These are phyloP conservation scores for Bombus affinis DNA, from an alignment of 1,140 invertebrate species.

Conservation along the genomic window DNA sequence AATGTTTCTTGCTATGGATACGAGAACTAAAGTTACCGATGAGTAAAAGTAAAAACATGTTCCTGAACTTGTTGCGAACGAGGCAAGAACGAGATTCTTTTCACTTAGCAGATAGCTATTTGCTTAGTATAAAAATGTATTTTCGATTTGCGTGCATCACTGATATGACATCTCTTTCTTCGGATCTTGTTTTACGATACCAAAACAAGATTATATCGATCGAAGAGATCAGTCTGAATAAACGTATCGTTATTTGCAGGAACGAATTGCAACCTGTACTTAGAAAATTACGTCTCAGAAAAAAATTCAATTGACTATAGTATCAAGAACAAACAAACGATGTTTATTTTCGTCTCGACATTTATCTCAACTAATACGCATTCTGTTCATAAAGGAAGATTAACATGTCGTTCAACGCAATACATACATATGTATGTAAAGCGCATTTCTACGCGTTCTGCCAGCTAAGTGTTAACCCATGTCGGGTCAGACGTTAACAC, in stretches of 20 bases:
- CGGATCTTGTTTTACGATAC: background rate
- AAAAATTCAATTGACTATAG: too few relatives aligned
- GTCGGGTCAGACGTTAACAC: constrained; percentile 18
- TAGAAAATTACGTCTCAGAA: background rate
- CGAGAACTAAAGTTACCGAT: background rate
- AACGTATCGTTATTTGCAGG: too few relatives aligned
- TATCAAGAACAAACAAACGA: too few relatives aligned
- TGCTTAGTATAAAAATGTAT: constrained; percentile 10
- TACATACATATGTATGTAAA: constrained; percentile 22
- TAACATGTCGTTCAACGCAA: constrained; percentile 1
- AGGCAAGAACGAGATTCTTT: background rate
- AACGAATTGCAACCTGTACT: background rate
- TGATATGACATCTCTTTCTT: background rate
- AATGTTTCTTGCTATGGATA: background rate
- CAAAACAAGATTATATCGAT: background rate
- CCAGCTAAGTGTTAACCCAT: constrained; percentile 10
- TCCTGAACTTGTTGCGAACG: constrained; percentile 15
- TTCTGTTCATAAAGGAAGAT: constrained; percentile 10
- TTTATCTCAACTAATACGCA: constrained; percentile 2
- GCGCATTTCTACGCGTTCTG: constrained; percentile 18
- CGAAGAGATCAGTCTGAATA: background rate
- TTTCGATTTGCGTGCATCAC: background rate
- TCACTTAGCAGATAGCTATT: constrained; percentile 35
- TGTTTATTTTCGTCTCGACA: background rate
- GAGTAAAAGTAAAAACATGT: background rate